Evolutionary conservation across 1,140 invertebrate species (phyloP).

Genomic region (Macrobrachium nipponense): DNA sequence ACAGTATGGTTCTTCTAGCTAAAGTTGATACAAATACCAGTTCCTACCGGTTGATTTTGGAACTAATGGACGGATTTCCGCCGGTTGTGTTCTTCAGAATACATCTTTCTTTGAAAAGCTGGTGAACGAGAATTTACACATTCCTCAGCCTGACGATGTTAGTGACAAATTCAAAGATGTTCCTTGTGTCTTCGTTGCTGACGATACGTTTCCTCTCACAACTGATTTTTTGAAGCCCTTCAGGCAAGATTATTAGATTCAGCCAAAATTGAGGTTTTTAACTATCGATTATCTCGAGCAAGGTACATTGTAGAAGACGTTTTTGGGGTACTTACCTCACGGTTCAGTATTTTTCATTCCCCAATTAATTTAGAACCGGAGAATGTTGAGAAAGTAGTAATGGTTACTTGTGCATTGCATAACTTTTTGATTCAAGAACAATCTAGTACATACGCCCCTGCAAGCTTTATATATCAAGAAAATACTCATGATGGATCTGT

Average conservation of each 20-base stretch:
- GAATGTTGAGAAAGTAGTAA: conserved; percentile 45
- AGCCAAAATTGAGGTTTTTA: conserved; percentile 39
- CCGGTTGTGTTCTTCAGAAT: conserved; percentile 24
- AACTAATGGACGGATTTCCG: conserved; percentile 27
- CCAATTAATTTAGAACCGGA: too few species aligned
- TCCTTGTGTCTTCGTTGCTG: conserved; percentile 34
- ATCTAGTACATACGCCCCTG: conserved; percentile 33
- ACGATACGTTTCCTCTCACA: conserved; percentile 26
- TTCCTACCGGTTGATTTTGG: conserved; percentile 32
- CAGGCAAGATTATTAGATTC: conserved; percentile 25
- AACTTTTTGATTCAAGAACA: conserved; percentile 43
- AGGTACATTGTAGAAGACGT: conserved; percentile 37
- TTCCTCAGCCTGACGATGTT: too few species aligned
- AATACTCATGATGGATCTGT: conserved; percentile 37
- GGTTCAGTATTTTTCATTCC: conserved; percentile 38
- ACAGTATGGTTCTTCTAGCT: conserved; percentile 21
- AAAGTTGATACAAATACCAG: conserved; percentile 25
- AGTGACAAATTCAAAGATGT: conserved; percentile 27
- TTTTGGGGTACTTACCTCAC: conserved; percentile 35
- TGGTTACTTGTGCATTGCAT: conserved; percentile 39
- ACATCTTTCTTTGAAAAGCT: conserved; percentile 35
- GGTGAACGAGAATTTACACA: conserved; percentile 25
- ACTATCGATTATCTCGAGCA: conserved; percentile 42
- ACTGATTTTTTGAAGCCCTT: conserved; percentile 21
- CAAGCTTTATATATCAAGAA: conserved; percentile 34